These are phyloP conservation scores for Apistogramma diplotaenia DNA, from an alignment of 2,113 vertebrate genomes.

Conservation along the genomic window DNA sequence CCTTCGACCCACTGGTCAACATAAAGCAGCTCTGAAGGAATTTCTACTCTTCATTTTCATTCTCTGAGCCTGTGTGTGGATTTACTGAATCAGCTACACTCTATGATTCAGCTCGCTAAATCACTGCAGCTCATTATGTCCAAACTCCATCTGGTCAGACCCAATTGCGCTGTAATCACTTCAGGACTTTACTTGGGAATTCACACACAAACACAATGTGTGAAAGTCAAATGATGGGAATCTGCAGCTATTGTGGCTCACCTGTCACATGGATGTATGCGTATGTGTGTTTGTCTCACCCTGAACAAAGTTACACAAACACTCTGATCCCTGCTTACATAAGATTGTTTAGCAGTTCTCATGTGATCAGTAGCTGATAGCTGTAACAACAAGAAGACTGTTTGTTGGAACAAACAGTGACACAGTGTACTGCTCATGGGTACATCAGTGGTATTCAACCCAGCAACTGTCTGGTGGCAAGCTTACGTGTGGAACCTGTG, in stretches of 20 bases:
- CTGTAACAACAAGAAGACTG: slow-evolving; percentile 27
- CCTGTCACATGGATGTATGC: background rate
- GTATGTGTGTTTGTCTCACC: background rate
- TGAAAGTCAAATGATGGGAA: background rate
- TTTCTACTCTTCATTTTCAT: background rate
- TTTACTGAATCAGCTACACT: background rate
- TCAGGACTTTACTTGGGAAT: background rate
- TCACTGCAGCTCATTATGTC: background rate
- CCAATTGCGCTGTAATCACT: background rate
- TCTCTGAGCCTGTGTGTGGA: background rate
- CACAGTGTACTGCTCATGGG: background rate
- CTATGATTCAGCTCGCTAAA: background rate
- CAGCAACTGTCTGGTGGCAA: background rate
- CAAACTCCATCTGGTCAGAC: background rate
- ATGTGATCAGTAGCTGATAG: slow-evolving; percentile 56
- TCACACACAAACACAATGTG: background rate
- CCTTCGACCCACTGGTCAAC: background rate
- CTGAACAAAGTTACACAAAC: background rate
- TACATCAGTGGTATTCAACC: background rate
- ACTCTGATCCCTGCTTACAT: background rate
- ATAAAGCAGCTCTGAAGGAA: background rate
- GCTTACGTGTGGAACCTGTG: background rate
- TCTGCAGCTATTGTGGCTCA: background rate
- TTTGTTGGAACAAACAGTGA: slow-evolving; percentile 30
- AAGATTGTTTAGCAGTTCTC: slow-evolving; percentile 53